A percentile compares a stretch with the other conserved stretches of the same genome.
These are phyloP conservation scores for Aproaerema taeniolella DNA, from an alignment of 2,888 invertebrate species.

Conservation along the genomic window DNA sequence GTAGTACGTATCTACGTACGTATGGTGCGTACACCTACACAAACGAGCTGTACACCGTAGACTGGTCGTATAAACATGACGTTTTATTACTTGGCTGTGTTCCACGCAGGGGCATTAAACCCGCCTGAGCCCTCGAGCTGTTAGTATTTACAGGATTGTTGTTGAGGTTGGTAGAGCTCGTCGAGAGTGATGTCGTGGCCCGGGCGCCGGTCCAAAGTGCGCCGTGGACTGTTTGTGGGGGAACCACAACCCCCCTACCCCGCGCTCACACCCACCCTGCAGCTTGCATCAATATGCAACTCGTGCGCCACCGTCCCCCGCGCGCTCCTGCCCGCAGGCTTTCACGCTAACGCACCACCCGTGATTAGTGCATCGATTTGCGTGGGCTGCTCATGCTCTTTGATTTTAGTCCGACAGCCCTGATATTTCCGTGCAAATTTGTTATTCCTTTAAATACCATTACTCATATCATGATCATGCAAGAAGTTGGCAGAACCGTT, in stretches of 20 bases:
- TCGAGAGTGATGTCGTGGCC: conserved; percentile 26
- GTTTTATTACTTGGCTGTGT: conserved; percentile 75
- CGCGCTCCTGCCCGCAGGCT: conserved; percentile 23
- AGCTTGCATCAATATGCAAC: conserved; percentile 31
- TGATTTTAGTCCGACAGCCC: conserved; percentile 4
- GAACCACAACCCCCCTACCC: conserved; percentile 4
- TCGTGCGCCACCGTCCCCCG: conserved; percentile 23
- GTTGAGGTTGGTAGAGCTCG: conserved; percentile 36
- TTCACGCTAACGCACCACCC: conserved; percentile 25
- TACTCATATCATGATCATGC: too few relatives aligned
- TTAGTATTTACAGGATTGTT: conserved; percentile 59
- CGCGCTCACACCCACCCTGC: conserved; percentile 1
- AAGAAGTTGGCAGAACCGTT: too few relatives aligned
- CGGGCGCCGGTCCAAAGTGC: conserved; percentile 25
- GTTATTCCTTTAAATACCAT: too few relatives aligned
- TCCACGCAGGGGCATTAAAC: conserved; percentile 70
- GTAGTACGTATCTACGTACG: conserved; percentile 15
- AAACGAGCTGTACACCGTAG: conserved; percentile 57
- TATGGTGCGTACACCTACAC: conserved; percentile 36
- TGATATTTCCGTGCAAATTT: too few relatives aligned
- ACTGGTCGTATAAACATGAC: conserved; percentile 69
- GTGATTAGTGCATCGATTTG: conserved; percentile 12
- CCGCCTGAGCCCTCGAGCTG: conserved; percentile 51
- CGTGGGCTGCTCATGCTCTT: conserved; percentile 7
- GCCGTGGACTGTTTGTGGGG: conserved; percentile 15